A percentile compares a stretch with the other conserved stretches of the same genome.
Conservation (phyloP, 30 jellyfish, hydroid and myxozoan genomes). For the Rhopilema esculentum region DNA sequence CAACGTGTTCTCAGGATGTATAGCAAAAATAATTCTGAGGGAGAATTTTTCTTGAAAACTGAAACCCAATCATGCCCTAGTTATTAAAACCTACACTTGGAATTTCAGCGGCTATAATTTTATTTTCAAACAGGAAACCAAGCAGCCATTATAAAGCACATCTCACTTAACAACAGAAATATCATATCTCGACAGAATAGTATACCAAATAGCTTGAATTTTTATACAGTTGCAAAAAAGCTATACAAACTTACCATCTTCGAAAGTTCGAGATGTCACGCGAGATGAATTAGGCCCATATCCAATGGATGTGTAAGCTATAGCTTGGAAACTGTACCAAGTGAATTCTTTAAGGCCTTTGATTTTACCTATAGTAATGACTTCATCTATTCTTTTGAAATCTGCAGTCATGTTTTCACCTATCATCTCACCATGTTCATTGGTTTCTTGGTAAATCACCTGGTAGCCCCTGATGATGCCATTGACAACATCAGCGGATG, state of each 20-base stretch:
- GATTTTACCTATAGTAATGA: not conserved
- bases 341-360: conserved; percentile 32
- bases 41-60: too few species aligned
- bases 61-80: too few species aligned
- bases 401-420: conserved; percentile 7
- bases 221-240: not conserved
- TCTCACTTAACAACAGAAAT: too few species aligned
- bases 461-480: conserved; percentile 58
- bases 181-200: too few species aligned
- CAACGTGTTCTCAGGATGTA: too few species aligned
- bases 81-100: too few species aligned
- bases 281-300: conserved; percentile 35
- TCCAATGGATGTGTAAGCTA: conserved; percentile 50
- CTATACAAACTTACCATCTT: conserved; percentile 49
- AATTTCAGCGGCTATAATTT: too few species aligned
- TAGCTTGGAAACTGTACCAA: conserved; percentile 15
- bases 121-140: too few species aligned
- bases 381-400: not conserved
- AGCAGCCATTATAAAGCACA: too few species aligned
- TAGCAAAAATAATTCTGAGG: too few species aligned
- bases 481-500: conserved; percentile 51
- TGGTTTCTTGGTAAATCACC: conserved; percentile 12
- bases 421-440: not conserved
- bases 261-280: conserved; percentile 33
- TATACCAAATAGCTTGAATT: too few species aligned